These are phyloP conservation scores for Pseudotriccus pelzelni DNA, from an alignment of 2,797 vertebrate genomes.

Conservation along the genomic window DNA sequence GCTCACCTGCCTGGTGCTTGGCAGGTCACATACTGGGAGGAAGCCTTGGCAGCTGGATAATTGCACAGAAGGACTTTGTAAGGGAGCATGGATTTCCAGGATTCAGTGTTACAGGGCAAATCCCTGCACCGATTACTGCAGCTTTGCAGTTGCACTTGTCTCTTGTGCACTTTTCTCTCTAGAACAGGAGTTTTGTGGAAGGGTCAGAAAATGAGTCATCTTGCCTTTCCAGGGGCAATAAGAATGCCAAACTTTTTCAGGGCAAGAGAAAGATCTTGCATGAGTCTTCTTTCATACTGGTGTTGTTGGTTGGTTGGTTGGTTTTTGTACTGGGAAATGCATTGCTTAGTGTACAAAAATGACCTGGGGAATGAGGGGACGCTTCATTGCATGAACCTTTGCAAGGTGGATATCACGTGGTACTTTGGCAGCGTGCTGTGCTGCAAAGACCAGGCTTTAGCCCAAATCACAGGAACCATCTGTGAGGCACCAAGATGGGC, in stretches of 20 bases:
- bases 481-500: neutral
- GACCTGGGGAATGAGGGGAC: neutral
- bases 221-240: neutral
- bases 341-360: neutral
- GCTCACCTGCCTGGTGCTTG: neutral
- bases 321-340: neutral
- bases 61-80: neutral
- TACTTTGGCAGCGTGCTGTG: neutral
- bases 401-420: neutral
- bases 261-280: neutral
- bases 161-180: neutral
- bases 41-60: neutral
- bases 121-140: neutral
- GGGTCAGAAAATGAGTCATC: neutral
- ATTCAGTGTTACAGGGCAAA: neutral
- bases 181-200: neutral
- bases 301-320: neutral
- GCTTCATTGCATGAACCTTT: neutral
- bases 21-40: neutral
- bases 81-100: neutral
- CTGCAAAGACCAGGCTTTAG: neutral
- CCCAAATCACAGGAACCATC: neutral
- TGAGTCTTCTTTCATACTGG: neutral
- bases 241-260: neutral
- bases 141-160: neutral